Evolutionary conservation across 2,888 invertebrate species (phyloP), one percentile per base, ranked within the genome.

Genomic region (Brachylomia viminalis): DNA sequence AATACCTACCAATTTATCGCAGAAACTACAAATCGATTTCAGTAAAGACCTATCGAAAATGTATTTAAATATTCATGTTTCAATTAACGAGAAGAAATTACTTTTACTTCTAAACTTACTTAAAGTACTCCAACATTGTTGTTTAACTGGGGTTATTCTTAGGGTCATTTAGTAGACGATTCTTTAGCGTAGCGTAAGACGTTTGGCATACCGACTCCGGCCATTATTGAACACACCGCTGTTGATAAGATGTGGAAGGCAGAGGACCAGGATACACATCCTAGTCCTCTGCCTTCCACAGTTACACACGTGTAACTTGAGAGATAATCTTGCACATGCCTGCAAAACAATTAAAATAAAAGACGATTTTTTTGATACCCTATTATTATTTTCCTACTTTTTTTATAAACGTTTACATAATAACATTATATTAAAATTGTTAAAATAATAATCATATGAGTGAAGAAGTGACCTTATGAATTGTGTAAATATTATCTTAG

Each of bases 61-160:
- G 15, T 45, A 15, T 68, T 78, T 61, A 64, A 68, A 73, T 52
- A 45, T 59, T 75, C 42, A 64, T 54, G 45, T 23, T 58, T 33
- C 42, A 64, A 64, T 58, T 77, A 64, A 5, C 2, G 13, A 33
- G 33, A 33, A 49, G 8, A 58, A 64, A 64, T 70, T 76, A 45
- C 30, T 49, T 68, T 56, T 27, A 66, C 17, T 30, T 42, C 10
- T n/a, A 8, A 54, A 62, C 8, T 64, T 49, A 30, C 23, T 33
- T 15, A 10, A 59, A 30, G 52, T 38, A 65, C 77, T 52, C 23
- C n/a, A 77, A 75, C 54, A 47, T 61, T 17, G n/a, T 47, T 10
- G 13, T 49, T n/a, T 1, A 49, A 30, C 38, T n/a, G 8, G 17
- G 23, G 38, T 62, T 49, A 17, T 62, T 47, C 20, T 52, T 66